These are phyloP conservation scores for Artibeus jamaicensis DNA, from an alignment of 2,797 vertebrate species.

Conservation along the genomic window DNA sequence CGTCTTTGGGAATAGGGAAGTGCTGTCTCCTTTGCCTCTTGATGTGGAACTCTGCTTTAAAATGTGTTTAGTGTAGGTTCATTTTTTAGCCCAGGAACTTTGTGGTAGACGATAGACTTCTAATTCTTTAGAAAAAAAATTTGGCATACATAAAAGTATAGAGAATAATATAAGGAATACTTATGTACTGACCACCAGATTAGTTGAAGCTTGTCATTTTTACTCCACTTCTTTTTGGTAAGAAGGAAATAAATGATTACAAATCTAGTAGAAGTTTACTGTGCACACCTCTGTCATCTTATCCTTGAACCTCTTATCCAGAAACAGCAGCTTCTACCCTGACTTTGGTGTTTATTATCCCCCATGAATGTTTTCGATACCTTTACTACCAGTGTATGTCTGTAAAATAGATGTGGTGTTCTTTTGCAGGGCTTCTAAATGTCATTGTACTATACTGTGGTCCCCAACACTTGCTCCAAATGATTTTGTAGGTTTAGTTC, in stretches of 20 bases:
- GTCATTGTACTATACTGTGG: background rate
- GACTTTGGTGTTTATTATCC: background rate
- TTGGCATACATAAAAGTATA: background rate
- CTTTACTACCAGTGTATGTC: background rate
- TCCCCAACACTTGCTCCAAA: background rate
- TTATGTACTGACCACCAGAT: background rate
- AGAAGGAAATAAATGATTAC: background rate
- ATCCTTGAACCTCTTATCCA: background rate
- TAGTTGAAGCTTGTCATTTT: constrained; percentile 24
- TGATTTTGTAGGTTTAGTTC: constrained; percentile 24
- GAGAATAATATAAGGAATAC: background rate
- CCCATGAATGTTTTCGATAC: background rate
- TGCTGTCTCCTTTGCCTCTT: background rate
- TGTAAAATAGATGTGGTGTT: background rate
- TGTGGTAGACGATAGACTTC: background rate
- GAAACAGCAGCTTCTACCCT: background rate
- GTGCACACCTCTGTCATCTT: background rate
- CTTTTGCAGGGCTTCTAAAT: constrained; percentile 17
- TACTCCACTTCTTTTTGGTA: background rate
- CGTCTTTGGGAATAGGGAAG: background rate
- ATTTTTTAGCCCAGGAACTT: background rate
- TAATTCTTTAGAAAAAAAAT: background rate
- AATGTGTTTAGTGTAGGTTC: background rate
- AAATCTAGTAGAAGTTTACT: constrained; percentile 13
- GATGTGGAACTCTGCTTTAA: background rate